Base-by-base conservation (phyloP, 2,113 vertebrate genomes). In the Barbus barbus region DNA sequence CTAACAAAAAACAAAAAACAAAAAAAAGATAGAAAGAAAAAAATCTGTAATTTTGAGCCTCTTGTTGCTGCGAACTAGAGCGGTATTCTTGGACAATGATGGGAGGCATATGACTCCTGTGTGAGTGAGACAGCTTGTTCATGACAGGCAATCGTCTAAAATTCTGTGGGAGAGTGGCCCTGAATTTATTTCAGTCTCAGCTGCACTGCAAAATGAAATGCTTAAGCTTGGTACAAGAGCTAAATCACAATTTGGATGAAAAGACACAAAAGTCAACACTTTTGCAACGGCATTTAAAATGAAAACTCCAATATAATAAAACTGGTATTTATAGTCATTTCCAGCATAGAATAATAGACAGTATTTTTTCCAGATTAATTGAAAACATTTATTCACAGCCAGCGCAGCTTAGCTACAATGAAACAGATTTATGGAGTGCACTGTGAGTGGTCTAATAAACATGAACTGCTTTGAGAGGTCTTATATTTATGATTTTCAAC, bases 1-100 rank as follows among this genome's bases (percentile, higher is more conserved):
- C 97, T 99, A 95, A 90, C 86, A 87, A 56, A 86, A 28, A 20
- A 31, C 1, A 95, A 94, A 91, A 88, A 28, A 31, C 18, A 1
- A 95, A 94, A 91, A 88, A 91, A 94, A 94, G 94, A 90, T 87
- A 91, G 87, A 90, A 89, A 46, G 24, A 38, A 87, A 85, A 92
- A 92, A 93, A 81, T 71, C 84, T 79, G 90, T 89, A 87, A 84
- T 87, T 80, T 65, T 22, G 71, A 44, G 41, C 20, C 63, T 53
- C 8, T 33, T 51, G 22, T 51, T 31, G 26, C 0, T 48, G 78
- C 4, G n/a, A 63, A 46, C 9, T 26, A 67, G 61, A 69, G 78
- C 20, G 24, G 20, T 33, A 13, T 31, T 28, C 28, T n/a, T 48
- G 24, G 24, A 67, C 36, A 67, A 31, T 67, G 16, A 46, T 67